Percentiles rank a stretch among this genome's conserved stretches.
These are phyloP conservation scores for Leucophenga varia DNA, from an alignment of 1,140 invertebrate genomes.

Conservation along the genomic window DNA sequence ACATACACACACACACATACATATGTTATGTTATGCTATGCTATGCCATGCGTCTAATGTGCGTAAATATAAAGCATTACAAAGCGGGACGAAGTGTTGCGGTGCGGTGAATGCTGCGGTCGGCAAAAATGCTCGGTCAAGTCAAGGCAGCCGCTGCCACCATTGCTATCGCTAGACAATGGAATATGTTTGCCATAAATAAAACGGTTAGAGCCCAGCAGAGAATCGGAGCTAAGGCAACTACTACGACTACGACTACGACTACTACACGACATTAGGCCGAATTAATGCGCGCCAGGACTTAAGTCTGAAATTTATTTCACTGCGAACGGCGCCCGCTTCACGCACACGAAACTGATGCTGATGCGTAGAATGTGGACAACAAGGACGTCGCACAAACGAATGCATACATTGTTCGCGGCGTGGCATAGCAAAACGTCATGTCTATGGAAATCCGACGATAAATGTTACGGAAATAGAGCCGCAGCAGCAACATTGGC, in stretches of 20 bases:
- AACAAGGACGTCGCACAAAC: too few species aligned
- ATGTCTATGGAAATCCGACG: constrained; percentile 53
- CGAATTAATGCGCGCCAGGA: constrained; percentile 52
- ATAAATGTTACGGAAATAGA: constrained; percentile 39
- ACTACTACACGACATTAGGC: constrained; percentile 48
- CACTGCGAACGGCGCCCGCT: too few species aligned
- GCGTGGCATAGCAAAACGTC: constrained; percentile 41
- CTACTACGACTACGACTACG: constrained; percentile 30
- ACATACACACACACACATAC: constrained; percentile 13
- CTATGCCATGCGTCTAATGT: not conserved
- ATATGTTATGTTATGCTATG: not conserved
- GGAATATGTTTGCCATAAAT: constrained; percentile 33
- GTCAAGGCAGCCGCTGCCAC: not conserved
- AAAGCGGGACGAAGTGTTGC: constrained; percentile 21
- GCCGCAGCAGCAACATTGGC: constrained; percentile 1
- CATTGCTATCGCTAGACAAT: constrained; percentile 20
- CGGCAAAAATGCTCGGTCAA: constrained; percentile 27
- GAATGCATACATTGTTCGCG: constrained; percentile 4
- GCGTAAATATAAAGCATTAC: constrained; percentile 21
- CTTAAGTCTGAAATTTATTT: constrained; percentile 53
- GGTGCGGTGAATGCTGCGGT: constrained; percentile 17
- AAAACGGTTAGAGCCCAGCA: too few species aligned
- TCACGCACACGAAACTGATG: too few species aligned
- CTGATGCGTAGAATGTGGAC: too few species aligned
- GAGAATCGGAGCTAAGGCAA: too few species aligned